Evolutionary conservation across 2,113 vertebrate genomes (phyloP), one percentile per base, ranked within the genome.

Genomic region (Cepphus grylle): DNA sequence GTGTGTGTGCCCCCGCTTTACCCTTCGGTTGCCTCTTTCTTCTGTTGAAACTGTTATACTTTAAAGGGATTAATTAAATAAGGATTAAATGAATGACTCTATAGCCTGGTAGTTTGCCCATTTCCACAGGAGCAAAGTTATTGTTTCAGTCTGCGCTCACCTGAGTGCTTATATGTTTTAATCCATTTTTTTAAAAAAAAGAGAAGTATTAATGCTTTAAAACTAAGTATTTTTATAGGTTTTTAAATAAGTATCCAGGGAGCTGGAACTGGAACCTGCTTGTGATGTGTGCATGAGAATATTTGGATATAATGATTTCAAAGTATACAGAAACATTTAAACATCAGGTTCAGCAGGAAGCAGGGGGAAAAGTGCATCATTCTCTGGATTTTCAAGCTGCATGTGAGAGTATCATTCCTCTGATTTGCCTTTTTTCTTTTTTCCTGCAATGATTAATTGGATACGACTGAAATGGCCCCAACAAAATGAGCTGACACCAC

Each of bases 361-460:
- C 23, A 78, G 45, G 42, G 25, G 14, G 17, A 49, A 47, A 69
- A 19, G 5, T 17, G 8, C 4, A 11, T 53, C 22, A 1, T 65
- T 69, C 62, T 49, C n/a, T 53, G 42, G 45, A 86, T 74, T 81
- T 89, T 79, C 6, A 49, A 70, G 13, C 38, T 11, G 4, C 1
- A 0, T 66, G 26, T 10, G 26, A 9, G 12, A n/a, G 2, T 12
- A 47, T 26, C 5, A 15, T 53, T 49, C 16, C 27, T 43, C 12
- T 11, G 18, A 6, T 45, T 56, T 77, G 2, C 0, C 0, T 13
- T 49, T 65, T 65, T 27, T 11, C 6, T 5, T 18, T 7, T 58
- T 47, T 6, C 8, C 19, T 67, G 15, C 12, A 63, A 4, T 32
- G 30, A 27, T 67, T 63, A 55, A 32, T 36, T 58, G 17, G 40